These are phyloP conservation scores for Microplitis deprimator DNA, from an alignment of 2,888 invertebrate genomes.

Conservation along the genomic window DNA sequence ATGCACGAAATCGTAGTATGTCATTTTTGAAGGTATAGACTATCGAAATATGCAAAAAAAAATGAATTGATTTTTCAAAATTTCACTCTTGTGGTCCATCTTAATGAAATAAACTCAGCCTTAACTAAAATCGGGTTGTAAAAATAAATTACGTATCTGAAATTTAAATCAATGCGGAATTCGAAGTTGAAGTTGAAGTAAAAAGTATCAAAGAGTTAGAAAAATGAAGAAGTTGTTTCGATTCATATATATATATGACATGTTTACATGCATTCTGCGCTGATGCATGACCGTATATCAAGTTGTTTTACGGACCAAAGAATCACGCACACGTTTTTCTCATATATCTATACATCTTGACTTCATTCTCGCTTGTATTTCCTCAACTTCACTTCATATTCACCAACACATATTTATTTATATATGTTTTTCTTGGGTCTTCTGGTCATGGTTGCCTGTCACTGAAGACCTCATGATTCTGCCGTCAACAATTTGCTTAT, in stretches of 20 bases:
- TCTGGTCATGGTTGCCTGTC: no score
- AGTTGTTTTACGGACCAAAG: constrained; percentile 23
- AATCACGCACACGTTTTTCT: constrained; percentile 36
- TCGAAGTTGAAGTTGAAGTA: neutral
- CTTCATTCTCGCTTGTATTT: neutral
- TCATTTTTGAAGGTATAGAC: no score
- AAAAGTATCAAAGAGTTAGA: neutral
- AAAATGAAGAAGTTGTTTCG: constrained; percentile 13
- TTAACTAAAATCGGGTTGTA: no score
- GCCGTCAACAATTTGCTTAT: no score
- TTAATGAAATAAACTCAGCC: no score
- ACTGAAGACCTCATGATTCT: no score
- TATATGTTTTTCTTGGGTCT: no score
- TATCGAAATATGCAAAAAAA: no score
- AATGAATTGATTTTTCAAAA: no score
- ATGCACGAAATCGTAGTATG: no score
- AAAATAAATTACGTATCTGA: neutral
- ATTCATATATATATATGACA: constrained; percentile 2
- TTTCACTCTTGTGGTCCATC: no score
- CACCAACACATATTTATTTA: no score
- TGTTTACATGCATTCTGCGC: constrained; percentile 28
- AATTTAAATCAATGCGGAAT: neutral
- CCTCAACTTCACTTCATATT: neutral
- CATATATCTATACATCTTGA: neutral
- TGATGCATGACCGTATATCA: constrained; percentile 39